Evolutionary conservation across 2,888 invertebrate species (phyloP).

Genomic region (Saturnia japonica): DNA sequence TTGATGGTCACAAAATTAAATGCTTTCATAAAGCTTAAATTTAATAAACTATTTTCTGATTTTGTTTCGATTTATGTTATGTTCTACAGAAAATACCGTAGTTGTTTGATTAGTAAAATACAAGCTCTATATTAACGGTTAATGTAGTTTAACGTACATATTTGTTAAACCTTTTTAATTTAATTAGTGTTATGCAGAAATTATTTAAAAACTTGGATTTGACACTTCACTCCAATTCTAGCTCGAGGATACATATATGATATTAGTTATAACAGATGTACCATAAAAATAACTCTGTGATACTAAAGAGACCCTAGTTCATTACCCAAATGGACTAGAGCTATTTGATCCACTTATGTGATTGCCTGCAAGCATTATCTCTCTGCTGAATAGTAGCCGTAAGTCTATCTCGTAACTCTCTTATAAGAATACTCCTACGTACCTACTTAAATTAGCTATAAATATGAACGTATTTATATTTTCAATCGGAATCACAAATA

Average conservation of each 20-base stretch:
- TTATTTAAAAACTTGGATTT: neutral
- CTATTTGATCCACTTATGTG: conserved; percentile 83
- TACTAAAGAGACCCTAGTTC: conserved; percentile 75
- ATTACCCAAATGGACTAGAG: conserved; percentile 82
- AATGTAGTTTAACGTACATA: too few species aligned
- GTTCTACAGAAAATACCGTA: too few species aligned
- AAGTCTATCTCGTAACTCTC: conserved; percentile 80
- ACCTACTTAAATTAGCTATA: conserved; percentile 52
- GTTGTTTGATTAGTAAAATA: too few species aligned
- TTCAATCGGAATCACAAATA: conserved; percentile 37
- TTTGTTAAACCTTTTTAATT: too few species aligned
- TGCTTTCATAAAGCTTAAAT: too few species aligned
- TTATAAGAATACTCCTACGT: conserved; percentile 70
- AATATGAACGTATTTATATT: conserved; percentile 57
- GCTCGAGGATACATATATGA: conserved; percentile 36
- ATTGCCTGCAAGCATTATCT: conserved; percentile 82
- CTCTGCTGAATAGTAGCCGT: conserved; percentile 77
- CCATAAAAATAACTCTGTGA: conserved; percentile 64
- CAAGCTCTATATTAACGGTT: too few species aligned
- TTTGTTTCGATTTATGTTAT: too few species aligned
- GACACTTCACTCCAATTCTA: neutral
- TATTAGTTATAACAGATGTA: conserved; percentile 59
- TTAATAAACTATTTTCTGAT: too few species aligned
- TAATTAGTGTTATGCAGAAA: too few species aligned
- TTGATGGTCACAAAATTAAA: too few species aligned